Evolutionary conservation across 2,888 invertebrate species (phyloP).

Genomic region (Eupithecia centaureata): DNA sequence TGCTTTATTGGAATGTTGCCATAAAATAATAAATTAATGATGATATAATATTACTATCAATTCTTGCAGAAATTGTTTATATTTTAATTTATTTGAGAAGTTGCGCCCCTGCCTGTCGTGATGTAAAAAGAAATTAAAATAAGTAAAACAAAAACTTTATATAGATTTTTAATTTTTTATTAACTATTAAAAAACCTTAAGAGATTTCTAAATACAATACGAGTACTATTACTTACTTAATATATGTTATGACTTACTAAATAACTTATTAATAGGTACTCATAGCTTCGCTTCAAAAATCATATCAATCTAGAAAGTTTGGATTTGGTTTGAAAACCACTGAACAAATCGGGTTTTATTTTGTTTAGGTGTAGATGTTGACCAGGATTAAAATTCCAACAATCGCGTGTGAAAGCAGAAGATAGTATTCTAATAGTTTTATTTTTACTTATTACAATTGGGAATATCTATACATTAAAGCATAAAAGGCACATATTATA

Average conservation of each 20-base stretch:
- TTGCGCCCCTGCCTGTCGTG: no score
- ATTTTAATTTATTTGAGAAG: no score
- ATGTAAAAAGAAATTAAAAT: not conserved
- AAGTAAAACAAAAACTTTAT: not conserved
- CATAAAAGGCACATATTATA: no score
- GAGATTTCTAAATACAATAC: not conserved
- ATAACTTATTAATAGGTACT: not conserved
- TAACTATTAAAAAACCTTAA: not conserved
- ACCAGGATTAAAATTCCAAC: not conserved
- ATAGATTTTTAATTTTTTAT: not conserved
- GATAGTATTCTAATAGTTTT: no score
- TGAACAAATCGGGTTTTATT: not conserved
- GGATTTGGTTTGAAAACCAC: not conserved
- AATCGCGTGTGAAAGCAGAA: no score
- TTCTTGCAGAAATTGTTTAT: no score
- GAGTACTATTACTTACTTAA: not conserved
- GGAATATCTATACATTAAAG: no score
- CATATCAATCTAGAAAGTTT: not conserved
- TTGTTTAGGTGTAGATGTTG: not conserved
- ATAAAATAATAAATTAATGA: no score
- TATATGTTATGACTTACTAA: not conserved
- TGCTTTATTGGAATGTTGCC: not conserved
- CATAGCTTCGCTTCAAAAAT: not conserved
- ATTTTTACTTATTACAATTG: no score
- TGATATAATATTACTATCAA: no score